Percentiles rank a stretch among this genome's conserved stretches.
Conservation (phyloP, 2,113 vertebrate species). For the Triplophysa dalaica region DNA sequence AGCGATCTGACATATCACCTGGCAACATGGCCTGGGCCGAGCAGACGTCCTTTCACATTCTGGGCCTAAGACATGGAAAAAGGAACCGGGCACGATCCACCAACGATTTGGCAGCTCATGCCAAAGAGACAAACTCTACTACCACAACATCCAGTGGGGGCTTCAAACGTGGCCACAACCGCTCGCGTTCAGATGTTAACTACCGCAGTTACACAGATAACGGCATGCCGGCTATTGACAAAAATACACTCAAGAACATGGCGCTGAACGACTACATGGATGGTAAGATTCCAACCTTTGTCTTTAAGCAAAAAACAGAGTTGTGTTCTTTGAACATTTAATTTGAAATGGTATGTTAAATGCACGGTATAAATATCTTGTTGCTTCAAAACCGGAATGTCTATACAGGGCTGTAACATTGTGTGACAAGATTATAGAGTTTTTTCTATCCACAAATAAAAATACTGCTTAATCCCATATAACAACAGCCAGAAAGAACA, state of each 20-base stretch:
- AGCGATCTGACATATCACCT: slow-evolving; percentile 77
- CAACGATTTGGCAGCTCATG: slow-evolving; percentile 84
- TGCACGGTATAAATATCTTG: too few species aligned
- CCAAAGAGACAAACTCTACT: slow-evolving; percentile 73
- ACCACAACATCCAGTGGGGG: slow-evolving; percentile 61
- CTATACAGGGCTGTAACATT: too few species aligned
- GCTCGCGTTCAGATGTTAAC: slow-evolving; percentile 86
- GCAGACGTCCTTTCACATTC: slow-evolving; percentile 79
- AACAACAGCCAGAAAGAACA: slow-evolving; percentile 55
- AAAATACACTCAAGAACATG: slow-evolving; percentile 76
- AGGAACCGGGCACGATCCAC: slow-evolving; percentile 88
- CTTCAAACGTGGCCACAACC: slow-evolving; percentile 88
- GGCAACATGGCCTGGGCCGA: slow-evolving; percentile 80
- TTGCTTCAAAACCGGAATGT: too few species aligned
- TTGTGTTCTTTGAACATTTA: too few species aligned
- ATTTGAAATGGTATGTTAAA: too few species aligned
- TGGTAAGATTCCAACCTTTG: slow-evolving; percentile 72
- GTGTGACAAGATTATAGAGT: too few species aligned
- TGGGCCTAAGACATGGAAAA: slow-evolving; percentile 82
- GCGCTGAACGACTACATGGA: slow-evolving; percentile 79
- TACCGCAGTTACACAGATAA: slow-evolving; percentile 74
- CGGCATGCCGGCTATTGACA: slow-evolving; percentile 72
- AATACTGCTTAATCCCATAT: too few species aligned
- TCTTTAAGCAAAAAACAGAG: too few species aligned
- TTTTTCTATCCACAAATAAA: too few species aligned